Conservation (phyloP, 2,888 invertebrate species). For the Idaea aversata region DNA sequence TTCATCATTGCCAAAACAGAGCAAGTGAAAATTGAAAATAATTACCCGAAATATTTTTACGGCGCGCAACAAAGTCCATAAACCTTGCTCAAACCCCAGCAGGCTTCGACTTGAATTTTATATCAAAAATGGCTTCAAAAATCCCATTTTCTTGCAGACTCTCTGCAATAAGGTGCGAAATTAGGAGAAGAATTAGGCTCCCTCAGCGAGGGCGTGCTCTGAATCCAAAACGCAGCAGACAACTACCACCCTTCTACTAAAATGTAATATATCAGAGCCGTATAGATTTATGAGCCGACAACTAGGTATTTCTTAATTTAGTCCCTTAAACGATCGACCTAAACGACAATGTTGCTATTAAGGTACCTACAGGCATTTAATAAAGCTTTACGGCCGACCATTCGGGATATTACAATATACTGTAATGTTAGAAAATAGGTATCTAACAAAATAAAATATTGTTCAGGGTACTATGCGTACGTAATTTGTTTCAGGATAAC, state of each 20-base stretch:
- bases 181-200: slow-evolving; percentile 76
- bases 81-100: slow-evolving; percentile 29
- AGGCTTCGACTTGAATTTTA: slow-evolving; percentile 46
- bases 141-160: slow-evolving; percentile 63
- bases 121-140: slow-evolving; percentile 47
- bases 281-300: slow-evolving; percentile 52
- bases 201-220: slow-evolving; percentile 61
- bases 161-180: slow-evolving; percentile 76
- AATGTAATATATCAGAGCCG: slow-evolving; percentile 28
- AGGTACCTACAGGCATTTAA: slow-evolving; percentile 19
- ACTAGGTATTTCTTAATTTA: slow-evolving; percentile 54
- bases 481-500: not conserved
- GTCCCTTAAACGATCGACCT: slow-evolving; percentile 38
- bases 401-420: not conserved
- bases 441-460: not conserved
- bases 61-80: slow-evolving; percentile 32
- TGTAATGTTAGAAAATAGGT: not conserved
- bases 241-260: slow-evolving; percentile 41
- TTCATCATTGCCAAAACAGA: slow-evolving; percentile 9
- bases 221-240: slow-evolving; percentile 60
- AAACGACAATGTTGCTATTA: slow-evolving; percentile 27
- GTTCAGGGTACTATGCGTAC: not conserved
- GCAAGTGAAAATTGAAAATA: slow-evolving; percentile 17
- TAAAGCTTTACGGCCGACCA: slow-evolving; percentile 37
- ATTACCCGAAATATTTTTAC: slow-evolving; percentile 23